A percentile compares a stretch with the other conserved stretches of the same genome.
These are phyloP conservation scores for Hippocampus barbouri DNA, from an alignment of 2,113 vertebrate genomes.

Conservation along the genomic window DNA sequence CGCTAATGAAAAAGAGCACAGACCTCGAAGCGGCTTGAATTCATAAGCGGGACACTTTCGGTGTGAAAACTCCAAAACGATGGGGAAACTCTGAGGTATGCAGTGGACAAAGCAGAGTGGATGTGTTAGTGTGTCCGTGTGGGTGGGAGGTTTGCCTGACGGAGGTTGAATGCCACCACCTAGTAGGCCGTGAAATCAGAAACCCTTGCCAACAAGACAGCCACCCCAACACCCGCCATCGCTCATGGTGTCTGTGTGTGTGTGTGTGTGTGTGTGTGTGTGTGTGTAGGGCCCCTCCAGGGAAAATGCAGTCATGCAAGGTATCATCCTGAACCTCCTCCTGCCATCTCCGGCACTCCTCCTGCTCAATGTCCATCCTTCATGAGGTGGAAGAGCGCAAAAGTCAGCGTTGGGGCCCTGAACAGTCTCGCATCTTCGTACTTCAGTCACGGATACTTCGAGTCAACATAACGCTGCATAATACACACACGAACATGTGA, in stretches of 20 bases:
- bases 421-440: too few relatives aligned
- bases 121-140: constrained; percentile 22
- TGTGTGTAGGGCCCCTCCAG: constrained; percentile 43
- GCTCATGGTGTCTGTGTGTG: constrained; percentile 35
- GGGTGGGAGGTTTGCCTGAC: constrained; percentile 53
- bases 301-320: constrained; percentile 71
- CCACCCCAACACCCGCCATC: constrained; percentile 64
- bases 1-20: not conserved
- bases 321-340: constrained; percentile 57
- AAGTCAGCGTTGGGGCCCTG: not conserved
- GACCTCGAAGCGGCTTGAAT: not conserved
- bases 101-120: constrained; percentile 29
- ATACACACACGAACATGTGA: too few relatives aligned
- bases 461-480: too few relatives aligned
- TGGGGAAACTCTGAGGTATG: constrained; percentile 22
- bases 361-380: constrained; percentile 26
- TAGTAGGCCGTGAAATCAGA: constrained; percentile 74
- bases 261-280: constrained; percentile 36
- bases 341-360: constrained; percentile 40
- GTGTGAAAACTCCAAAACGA: constrained; percentile 1
- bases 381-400: not conserved
- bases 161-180: constrained; percentile 70
- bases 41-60: not conserved
- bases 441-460: too few relatives aligned
- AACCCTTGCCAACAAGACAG: constrained; percentile 70